Conservation (phyloP, 2,888 invertebrate genomes). For the Nipponacmea schrenckii region DNA sequence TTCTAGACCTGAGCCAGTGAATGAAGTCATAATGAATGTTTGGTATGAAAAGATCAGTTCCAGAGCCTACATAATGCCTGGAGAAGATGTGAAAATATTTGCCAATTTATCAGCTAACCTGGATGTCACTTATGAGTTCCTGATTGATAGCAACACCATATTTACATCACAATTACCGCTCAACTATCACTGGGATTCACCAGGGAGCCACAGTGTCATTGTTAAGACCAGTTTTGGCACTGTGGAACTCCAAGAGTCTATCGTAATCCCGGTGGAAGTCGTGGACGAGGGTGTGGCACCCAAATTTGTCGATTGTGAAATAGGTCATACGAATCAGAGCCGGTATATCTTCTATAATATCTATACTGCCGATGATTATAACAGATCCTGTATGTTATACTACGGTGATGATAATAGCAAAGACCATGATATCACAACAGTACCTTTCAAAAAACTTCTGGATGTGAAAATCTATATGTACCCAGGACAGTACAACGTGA, state of each 20-base stretch:
- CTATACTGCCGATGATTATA: constrained; percentile 38
- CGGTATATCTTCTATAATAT: constrained; percentile 34
- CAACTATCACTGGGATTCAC: constrained; percentile 50
- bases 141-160: constrained; percentile 54
- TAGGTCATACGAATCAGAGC: constrained; percentile 30
- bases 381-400: constrained; percentile 38
- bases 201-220: constrained; percentile 48
- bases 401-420: constrained; percentile 37
- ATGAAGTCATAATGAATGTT: constrained; percentile 34
- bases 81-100: constrained; percentile 50
- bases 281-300: constrained; percentile 51
- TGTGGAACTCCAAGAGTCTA: constrained; percentile 29
- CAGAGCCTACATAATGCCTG: constrained; percentile 53
- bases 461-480: constrained; percentile 36
- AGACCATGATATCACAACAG: constrained; percentile 17
- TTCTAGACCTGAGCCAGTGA: constrained; percentile 26
- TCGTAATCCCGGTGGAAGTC: constrained; percentile 44
- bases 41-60: constrained; percentile 33
- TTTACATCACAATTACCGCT: constrained; percentile 29
- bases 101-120: constrained; percentile 38
- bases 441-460: constrained; percentile 30
- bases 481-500: constrained; percentile 48
- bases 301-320: constrained; percentile 38
- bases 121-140: constrained; percentile 42
- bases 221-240: constrained; percentile 43